phyloP scores from a whole-genome alignment of 2,888 invertebrate species.

The Nudaria mundana region DNA sequence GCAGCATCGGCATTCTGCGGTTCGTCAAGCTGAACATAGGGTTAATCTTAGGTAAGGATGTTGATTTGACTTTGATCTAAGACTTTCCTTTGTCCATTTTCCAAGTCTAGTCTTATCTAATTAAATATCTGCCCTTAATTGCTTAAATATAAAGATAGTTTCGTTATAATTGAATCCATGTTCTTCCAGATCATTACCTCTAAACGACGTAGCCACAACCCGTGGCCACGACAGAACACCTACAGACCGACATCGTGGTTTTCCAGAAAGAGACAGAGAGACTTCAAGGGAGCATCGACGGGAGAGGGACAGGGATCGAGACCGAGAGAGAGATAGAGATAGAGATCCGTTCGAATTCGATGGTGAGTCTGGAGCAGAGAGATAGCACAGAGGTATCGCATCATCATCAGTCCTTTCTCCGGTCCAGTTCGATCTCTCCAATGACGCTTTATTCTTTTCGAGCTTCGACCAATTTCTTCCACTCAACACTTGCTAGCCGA shows the following conservation, averaged over 20 bases:
- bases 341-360: constrained; percentile 59
- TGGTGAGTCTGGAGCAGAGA: too few species aligned
- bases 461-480: too few species aligned
- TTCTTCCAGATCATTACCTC: constrained; percentile 62
- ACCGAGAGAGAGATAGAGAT: constrained; percentile 41
- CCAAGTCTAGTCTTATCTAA: not conserved
- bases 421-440: too few species aligned
- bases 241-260: constrained; percentile 63
- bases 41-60: constrained; percentile 68
- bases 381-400: too few species aligned
- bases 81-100: not conserved
- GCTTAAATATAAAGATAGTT: not conserved
- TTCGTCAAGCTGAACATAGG: constrained; percentile 73
- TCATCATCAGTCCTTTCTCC: too few species aligned
- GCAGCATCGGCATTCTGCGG: constrained; percentile 71
- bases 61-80: not conserved
- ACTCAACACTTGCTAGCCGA: too few species aligned
- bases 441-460: too few species aligned
- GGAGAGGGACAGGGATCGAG: constrained; percentile 54
- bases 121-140: too few species aligned
- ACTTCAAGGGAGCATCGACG: constrained; percentile 63
- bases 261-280: constrained; percentile 60
- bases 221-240: constrained; percentile 74
- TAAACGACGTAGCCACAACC: constrained; percentile 62
- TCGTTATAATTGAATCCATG: not conserved